Evolutionary conservation across 53 echinoderm and acorn worm species (phyloP), one percentile per base, ranked within the genome.

Genomic region (Astropecten irregularis): DNA sequence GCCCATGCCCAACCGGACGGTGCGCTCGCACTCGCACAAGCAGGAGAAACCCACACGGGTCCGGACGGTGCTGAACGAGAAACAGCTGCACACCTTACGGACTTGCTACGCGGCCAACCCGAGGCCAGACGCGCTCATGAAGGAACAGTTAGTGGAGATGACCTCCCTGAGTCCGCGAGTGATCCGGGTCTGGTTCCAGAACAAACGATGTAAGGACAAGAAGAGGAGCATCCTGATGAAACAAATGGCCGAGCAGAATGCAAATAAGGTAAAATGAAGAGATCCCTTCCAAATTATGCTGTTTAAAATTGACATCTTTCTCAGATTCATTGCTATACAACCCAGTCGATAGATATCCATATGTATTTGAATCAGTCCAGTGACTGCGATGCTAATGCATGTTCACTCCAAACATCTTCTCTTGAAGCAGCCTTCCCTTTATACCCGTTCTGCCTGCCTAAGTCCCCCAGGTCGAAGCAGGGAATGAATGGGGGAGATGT

Each of bases 41-140:
- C 99, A 92, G 55, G 94, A 95, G 66, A 99, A 99, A 69, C 95
- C 99, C 27, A 99, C 99, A 8, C 92, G 99, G 50, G 90, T 99
- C 9, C 85, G 99, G 11, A 99, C 99, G 20, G 99, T 99, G 5
- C 90, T 99, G 11, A 99, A 99, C 81, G 99, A 99, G 89, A 99
- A 99, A 65, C 99, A 99, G 83, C 88, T 99, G 40, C 99, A 99
- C 69, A 99, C 99, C 9, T 69, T 99, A 27, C 88, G 99, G 67
- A 99, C 99, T 60, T 99, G 99, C 82, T 99, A 99, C 74, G 88
- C 84, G 58, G 99, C 99, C 90, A 99, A 99, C 76, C 99, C 99
- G 35, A 73, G 99, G 54, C 99, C 99, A 11, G 99, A 99, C 65
- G 99, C 99, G 16, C 90, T 99, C 23, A 99, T 99, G 99, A 99